Evolutionary conservation across 2,797 vertebrate species (phyloP).

Genomic region (Cirrhinus molitorella): DNA sequence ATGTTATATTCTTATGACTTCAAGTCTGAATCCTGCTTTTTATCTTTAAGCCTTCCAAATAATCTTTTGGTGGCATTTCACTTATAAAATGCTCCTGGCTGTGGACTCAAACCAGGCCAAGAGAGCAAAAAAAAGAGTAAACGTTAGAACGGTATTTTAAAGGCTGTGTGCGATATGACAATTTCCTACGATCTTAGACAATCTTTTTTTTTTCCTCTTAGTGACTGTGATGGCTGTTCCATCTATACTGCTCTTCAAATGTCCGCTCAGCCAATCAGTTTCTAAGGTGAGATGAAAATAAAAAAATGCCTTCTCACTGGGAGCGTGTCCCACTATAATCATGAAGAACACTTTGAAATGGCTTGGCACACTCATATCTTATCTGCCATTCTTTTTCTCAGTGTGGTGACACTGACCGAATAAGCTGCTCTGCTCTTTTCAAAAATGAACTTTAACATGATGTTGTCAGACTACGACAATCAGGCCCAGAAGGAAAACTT

Average conservation of each 20-base stretch:
- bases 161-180: conserved; percentile 72
- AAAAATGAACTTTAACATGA: conserved; percentile 23
- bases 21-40: conserved; percentile 19
- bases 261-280: conserved; percentile 10
- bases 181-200: conserved; percentile 70
- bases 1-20: conserved; percentile 51
- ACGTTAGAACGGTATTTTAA: conserved; percentile 71
- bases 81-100: conserved; percentile 70
- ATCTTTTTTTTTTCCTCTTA: conserved; percentile 59
- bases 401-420: conserved; percentile 28
- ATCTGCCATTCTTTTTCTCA: conserved; percentile 16
- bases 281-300: neutral
- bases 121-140: conserved; percentile 49
- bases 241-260: conserved; percentile 14
- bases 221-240: neutral
- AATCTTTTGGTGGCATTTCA: conserved; percentile 72
- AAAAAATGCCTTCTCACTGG: neutral
- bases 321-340: conserved; percentile 43
- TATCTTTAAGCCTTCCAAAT: conserved; percentile 60
- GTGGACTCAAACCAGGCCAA: conserved; percentile 68
- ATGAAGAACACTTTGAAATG: conserved; percentile 20
- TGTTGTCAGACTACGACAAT: neutral
- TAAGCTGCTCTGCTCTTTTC: neutral
- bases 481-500: neutral
- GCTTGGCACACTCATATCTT: conserved; percentile 19